A percentile compares a stretch with the other conserved stretches of the same genome.
Evolutionary conservation across 2,113 vertebrate genomes (phyloP).

Genomic region (Macquaria australasica): DNA sequence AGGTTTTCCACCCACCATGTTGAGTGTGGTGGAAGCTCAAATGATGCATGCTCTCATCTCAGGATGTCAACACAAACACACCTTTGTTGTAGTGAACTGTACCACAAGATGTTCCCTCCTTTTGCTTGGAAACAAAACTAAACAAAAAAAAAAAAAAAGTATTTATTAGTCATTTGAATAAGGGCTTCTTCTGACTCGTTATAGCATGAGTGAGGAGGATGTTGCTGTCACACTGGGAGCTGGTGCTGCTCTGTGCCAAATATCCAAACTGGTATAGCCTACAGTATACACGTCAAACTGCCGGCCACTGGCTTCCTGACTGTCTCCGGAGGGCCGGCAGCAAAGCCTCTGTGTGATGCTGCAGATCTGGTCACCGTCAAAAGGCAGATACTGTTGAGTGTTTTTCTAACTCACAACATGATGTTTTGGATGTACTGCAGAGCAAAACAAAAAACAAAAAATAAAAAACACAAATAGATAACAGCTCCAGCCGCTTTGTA

Average conservation of each 20-base stretch:
- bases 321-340: constrained; percentile 27
- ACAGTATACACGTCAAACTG: constrained; percentile 29
- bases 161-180: constrained; percentile 57
- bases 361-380: constrained; percentile 35
- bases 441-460: constrained; percentile 17
- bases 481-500: constrained; percentile 49
- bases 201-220: constrained; percentile 65
- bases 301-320: constrained; percentile 41
- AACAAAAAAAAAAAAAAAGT: constrained; percentile 2
- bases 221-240: constrained; percentile 25
- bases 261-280: constrained; percentile 29
- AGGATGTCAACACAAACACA: constrained; percentile 65
- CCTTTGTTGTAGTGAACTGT: constrained; percentile 56
- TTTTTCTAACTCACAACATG: constrained; percentile 32
- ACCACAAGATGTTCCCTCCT: constrained; percentile 14
- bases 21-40: constrained; percentile 61
- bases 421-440: constrained; percentile 33
- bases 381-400: constrained; percentile 25
- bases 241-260: constrained; percentile 46
- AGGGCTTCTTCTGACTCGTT: constrained; percentile 75
- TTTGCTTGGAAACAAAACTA: constrained; percentile 41
- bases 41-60: constrained; percentile 77
- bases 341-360: constrained; percentile 45
- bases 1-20: constrained; percentile 17
- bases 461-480: background rate